These are phyloP conservation scores for Austrofundulus limnaeus DNA, from an alignment of 2,113 vertebrate species.

Conservation along the genomic window DNA sequence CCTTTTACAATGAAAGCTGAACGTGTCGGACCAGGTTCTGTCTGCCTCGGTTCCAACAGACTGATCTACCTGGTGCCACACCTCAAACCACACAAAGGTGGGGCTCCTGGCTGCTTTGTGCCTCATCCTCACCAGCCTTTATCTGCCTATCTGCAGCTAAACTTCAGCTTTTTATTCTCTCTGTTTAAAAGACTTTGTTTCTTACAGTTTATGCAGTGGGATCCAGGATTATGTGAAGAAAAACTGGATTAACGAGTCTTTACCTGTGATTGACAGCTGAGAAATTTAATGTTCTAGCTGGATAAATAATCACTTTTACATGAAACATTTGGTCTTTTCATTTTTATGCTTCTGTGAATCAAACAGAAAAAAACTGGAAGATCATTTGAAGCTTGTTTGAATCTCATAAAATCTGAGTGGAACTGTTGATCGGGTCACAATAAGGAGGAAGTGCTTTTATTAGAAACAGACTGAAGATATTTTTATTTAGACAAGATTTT, in stretches of 20 bases:
- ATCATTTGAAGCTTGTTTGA: neutral
- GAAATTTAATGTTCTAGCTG: no score
- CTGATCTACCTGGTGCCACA: constrained; percentile 12
- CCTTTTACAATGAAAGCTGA: neutral
- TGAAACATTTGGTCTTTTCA: neutral
- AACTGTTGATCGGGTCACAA: no score
- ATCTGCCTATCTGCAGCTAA: constrained; percentile 4
- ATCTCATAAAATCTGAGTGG: no score
- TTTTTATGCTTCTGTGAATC: neutral
- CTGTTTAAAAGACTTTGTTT: neutral
- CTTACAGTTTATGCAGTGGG: neutral
- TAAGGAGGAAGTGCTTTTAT: no score
- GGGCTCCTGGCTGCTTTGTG: constrained; percentile 12
- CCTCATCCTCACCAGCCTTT: neutral
- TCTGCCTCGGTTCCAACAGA: neutral
- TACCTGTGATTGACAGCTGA: neutral
- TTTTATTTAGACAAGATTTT: no score
- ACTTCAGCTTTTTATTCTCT: neutral
- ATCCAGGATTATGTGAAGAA: neutral
- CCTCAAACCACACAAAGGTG: constrained; percentile 9
- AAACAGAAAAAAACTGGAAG: neutral
- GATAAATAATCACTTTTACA: no score
- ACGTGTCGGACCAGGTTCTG: neutral
- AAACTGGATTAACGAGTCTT: neutral
- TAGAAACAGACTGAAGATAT: no score